phyloP scores from a whole-genome alignment of 2,888 invertebrate genomes.

The Lutraria lutraria region DNA sequence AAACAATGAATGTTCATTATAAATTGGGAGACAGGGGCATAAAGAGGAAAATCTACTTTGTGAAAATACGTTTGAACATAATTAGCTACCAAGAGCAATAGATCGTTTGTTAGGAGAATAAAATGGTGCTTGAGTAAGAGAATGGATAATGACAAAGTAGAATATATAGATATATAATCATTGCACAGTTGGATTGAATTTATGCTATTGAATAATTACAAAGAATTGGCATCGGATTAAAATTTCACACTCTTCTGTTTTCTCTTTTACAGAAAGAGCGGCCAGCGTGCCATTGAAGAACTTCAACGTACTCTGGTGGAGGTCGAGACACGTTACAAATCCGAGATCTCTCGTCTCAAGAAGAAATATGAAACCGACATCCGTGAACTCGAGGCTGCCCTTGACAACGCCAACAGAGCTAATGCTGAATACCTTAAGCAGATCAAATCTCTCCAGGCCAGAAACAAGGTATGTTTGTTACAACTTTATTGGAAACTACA shows the following conservation, averaged over 20 bases:
- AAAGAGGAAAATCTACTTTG: neutral
- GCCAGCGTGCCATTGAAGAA: constrained; percentile 86
- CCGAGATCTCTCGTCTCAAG: constrained; percentile 86
- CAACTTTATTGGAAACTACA: too few relatives aligned
- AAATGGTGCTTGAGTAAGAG: neutral
- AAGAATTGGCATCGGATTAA: too few relatives aligned
- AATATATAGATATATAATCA: too few relatives aligned
- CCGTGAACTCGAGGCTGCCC: constrained; percentile 87
- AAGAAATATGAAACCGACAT: constrained; percentile 87
- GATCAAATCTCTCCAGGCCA: constrained; percentile 98
- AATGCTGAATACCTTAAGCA: constrained; percentile 93
- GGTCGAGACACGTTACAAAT: constrained; percentile 86
- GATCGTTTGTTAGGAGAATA: neutral
- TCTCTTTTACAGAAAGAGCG: constrained; percentile 83
- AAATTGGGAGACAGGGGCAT: neutral
- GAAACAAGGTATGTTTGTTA: constrained; percentile 90
- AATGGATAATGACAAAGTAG: neutral
- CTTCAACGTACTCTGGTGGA: constrained; percentile 86
- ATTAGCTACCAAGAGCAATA: neutral
- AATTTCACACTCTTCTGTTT: too few relatives aligned
- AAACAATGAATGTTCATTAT: neutral
- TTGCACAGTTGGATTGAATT: too few relatives aligned
- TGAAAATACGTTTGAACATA: neutral
- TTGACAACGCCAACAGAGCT: constrained; percentile 99
- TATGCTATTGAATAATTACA: too few relatives aligned